Evolutionary conservation across 2,888 invertebrate species (phyloP).

Genomic region (Catocala fraxini): DNA sequence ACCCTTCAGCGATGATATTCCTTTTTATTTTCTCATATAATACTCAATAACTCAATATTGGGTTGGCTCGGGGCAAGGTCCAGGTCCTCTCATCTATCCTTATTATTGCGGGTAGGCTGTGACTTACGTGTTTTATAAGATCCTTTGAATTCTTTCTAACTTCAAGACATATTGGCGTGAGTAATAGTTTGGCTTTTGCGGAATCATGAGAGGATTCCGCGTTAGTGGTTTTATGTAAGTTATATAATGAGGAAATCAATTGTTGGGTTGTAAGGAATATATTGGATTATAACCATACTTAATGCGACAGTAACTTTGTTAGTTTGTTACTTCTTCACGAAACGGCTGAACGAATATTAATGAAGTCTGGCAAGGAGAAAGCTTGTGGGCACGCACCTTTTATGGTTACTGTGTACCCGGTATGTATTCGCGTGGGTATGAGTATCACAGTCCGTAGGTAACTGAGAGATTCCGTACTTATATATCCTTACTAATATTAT

Average conservation of each 20-base stretch:
- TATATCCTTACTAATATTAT: no score
- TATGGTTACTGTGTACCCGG: no score
- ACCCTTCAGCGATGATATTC: constrained; percentile 20
- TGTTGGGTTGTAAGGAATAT: background rate
- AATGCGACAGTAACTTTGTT: no score
- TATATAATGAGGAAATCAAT: background rate
- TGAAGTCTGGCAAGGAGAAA: no score
- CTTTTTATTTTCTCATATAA: constrained; percentile 26
- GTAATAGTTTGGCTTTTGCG: background rate
- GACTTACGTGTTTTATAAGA: constrained; percentile 10
- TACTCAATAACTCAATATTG: constrained; percentile 41
- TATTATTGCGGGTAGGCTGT: constrained; percentile 9
- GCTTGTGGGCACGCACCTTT: no score
- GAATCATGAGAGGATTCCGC: background rate
- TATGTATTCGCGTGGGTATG: no score
- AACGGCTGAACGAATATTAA: no score
- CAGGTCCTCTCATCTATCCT: constrained; percentile 15
- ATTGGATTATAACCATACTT: background rate
- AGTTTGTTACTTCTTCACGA: no score
- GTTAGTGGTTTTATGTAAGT: background rate
- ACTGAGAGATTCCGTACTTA: no score
- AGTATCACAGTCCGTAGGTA: no score
- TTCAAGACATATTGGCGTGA: background rate
- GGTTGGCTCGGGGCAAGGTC: constrained; percentile 24
- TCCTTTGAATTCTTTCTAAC: constrained; percentile 5